Base-by-base conservation (phyloP, 2,113 vertebrate species). In the Mesembrinibis cayennensis region DNA sequence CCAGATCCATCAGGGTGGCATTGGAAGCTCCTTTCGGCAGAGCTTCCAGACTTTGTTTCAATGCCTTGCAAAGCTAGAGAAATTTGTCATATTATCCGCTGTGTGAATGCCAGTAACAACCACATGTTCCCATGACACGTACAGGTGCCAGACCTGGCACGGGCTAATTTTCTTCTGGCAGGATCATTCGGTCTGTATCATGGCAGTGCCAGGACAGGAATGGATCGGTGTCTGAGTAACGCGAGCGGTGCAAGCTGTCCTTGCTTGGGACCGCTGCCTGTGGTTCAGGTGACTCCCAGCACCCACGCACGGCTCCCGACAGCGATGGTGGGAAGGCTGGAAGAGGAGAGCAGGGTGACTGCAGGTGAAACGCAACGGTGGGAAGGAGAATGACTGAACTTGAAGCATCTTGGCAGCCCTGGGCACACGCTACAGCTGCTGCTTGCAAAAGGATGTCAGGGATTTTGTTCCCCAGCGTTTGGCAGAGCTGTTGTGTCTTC, bases 101-200 rank as follows among this genome's bases (percentile, higher is more conserved):
- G 20, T 40, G 66, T 19, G 25, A 72, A 65, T 61, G 81, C 93
- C 83, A 87, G 61, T 16, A 89, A 56, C 44, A 82, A 82, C 84
- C 87, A 82, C 87, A 67, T 76, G 69, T 89, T 92, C 78, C 66
- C 53, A 9, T 26, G 66, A 91, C 44, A 65, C 2, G 5, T 82
- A 56, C 93, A 93, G 91, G 74, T 87, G 91, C 91, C 93, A 95
- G 77, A 77, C 91, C 49, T 56, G 52, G 89, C 89, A 42, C 1
- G 13, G 69, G 77, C 29, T 72, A 21, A 30, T 89, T 93, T 95
- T 62, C 44, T 94, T 65, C 83, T 94, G 95, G 66, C 93, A 90
- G 77, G 40, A 77, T 85, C 50, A 5, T 30, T 92, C 7, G 0
- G 44, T 81, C 59, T 55, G 63, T 38, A 6, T 23, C 19, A 13